phyloP scores from a whole-genome alignment of 2,797 vertebrate species.

The Heliangelus exortis region DNA sequence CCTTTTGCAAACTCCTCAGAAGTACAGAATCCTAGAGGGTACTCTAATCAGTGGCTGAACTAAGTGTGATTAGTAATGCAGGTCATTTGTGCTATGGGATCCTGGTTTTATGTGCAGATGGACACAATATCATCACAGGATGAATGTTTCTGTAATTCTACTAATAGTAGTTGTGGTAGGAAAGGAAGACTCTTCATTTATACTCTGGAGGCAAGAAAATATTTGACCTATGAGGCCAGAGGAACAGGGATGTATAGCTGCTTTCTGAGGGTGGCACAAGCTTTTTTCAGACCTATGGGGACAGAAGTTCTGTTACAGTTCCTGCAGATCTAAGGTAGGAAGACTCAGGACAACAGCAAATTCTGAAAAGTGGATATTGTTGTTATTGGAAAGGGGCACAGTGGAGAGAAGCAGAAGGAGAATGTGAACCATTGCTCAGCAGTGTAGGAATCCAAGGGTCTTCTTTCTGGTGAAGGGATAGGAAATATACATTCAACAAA shows the following conservation, averaged over 20 bases:
- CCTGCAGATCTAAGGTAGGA: not conserved
- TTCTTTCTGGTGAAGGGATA: not conserved
- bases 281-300: not conserved
- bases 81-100: not conserved
- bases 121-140: not conserved
- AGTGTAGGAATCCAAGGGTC: not conserved
- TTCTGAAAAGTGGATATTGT: not conserved
- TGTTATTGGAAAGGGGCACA: not conserved
- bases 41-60: not conserved
- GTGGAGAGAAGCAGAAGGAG: not conserved
- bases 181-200: not conserved
- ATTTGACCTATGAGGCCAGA: not conserved
- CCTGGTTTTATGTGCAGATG: not conserved
- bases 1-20: not conserved
- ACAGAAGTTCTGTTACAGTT: not conserved
- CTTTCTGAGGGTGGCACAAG: not conserved
- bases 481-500: not conserved
- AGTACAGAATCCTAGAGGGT: not conserved
- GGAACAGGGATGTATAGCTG: not conserved
- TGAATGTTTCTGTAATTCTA: not conserved
- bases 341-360: not conserved
- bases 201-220: not conserved
- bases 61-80: not conserved
- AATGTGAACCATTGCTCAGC: rapidly evolving
- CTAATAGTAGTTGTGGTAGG: not conserved